Conservation (phyloP, 2,888 invertebrate species). For the Acleris cristana region DNA sequence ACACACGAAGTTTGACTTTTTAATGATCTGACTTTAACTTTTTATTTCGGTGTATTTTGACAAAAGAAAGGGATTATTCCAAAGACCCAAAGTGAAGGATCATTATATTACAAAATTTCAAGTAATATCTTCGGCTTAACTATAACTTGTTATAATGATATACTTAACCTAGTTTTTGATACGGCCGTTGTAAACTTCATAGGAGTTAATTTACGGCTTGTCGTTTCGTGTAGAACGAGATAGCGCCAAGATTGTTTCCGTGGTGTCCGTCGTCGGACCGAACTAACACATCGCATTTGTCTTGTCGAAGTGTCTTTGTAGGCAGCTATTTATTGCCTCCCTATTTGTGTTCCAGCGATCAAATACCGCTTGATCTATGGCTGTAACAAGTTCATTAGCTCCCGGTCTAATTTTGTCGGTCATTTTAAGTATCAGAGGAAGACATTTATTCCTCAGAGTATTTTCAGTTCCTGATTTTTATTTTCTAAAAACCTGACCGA, state of each 20-base stretch:
- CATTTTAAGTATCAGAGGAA: slow-evolving; percentile 53
- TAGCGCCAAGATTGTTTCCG: slow-evolving; percentile 34
- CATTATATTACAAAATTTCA: background rate
- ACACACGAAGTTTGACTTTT: no score
- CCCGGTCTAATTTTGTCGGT: slow-evolving; percentile 60
- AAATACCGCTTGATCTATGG: slow-evolving; percentile 63
- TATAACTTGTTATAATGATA: background rate
- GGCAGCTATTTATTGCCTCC: slow-evolving; percentile 63
- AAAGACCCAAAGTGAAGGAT: no score
- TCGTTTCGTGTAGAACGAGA: slow-evolving; percentile 29
- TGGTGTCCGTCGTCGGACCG: slow-evolving; percentile 41
- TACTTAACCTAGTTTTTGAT: slow-evolving; percentile 25
- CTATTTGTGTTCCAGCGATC: slow-evolving; percentile 62
- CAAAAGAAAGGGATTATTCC: no score
- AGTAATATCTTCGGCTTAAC: background rate
- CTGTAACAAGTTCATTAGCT: slow-evolving; percentile 68
- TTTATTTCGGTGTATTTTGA: no score
- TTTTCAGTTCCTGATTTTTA: slow-evolving; percentile 35
- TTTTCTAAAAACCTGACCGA: background rate
- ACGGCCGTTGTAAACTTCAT: slow-evolving; percentile 27
- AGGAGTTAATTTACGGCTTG: slow-evolving; percentile 26
- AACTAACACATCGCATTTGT: slow-evolving; percentile 64
- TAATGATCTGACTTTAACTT: no score
- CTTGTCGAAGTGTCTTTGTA: slow-evolving; percentile 65
- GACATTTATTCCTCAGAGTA: slow-evolving; percentile 52